These are phyloP conservation scores for Epinephelus cyanopodus DNA, from an alignment of 2,113 vertebrate genomes.

Conservation along the genomic window DNA sequence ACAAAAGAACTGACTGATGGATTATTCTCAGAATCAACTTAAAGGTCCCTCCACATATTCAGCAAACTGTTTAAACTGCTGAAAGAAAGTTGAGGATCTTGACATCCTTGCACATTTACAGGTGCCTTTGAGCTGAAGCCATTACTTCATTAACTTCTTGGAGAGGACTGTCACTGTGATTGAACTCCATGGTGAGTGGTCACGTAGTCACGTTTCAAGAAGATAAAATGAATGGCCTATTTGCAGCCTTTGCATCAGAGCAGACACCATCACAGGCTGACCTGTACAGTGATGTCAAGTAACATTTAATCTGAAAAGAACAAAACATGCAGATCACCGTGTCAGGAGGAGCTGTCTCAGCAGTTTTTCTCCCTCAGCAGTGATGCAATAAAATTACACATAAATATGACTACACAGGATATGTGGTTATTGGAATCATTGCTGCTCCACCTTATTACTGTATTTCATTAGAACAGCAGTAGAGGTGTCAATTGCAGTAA, in stretches of 20 bases:
- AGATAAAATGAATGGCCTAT: neutral
- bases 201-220: neutral
- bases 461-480: neutral
- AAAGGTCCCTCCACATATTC: neutral
- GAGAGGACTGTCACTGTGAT: neutral
- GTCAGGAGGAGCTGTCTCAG: neutral
- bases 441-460: neutral
- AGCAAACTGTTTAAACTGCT: neutral
- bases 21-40: neutral
- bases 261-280: neutral
- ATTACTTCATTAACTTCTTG: neutral
- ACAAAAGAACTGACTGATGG: slow-evolving; percentile 1
- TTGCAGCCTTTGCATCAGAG: neutral
- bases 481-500: neutral
- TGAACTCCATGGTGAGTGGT: too few species aligned
- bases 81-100: neutral
- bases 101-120: neutral
- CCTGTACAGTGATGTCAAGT: neutral
- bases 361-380: neutral
- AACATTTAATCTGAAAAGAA: neutral
- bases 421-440: neutral
- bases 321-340: too few species aligned
- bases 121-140: neutral
- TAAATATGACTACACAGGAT: neutral
- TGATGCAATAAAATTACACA: neutral